These are phyloP conservation scores for Perccottus glenii DNA, from an alignment of 2,113 vertebrate genomes.

Conservation along the genomic window DNA sequence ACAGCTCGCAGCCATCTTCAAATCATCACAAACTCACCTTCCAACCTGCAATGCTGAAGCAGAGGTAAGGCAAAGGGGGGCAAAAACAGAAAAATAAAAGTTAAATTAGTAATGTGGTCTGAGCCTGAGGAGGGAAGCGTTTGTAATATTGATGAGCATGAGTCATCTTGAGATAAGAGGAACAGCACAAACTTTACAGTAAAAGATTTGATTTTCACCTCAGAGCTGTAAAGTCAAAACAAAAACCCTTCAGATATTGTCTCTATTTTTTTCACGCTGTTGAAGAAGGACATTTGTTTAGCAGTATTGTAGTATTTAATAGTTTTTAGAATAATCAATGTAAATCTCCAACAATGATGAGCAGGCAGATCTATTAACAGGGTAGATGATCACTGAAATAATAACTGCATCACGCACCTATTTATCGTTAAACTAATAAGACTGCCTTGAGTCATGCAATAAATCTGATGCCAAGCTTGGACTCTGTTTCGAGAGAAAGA, in stretches of 20 bases:
- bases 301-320: not conserved
- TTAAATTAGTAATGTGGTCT: constrained; percentile 77
- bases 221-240: not conserved
- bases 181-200: constrained; percentile 18
- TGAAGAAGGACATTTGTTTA: not conserved
- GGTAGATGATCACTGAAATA: not conserved
- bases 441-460: constrained; percentile 16
- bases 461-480: constrained; percentile 6
- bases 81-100: constrained; percentile 70
- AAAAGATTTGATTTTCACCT: constrained; percentile 1
- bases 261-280: not conserved
- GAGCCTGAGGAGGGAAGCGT: constrained; percentile 49
- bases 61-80: constrained; percentile 33
- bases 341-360: constrained; percentile 1
- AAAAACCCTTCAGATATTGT: not conserved
- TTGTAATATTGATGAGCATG: constrained; percentile 79
- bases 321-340: constrained; percentile 3
- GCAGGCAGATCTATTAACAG: not conserved
- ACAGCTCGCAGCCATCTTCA: not conserved
- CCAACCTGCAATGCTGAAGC: constrained; percentile 15
- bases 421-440: constrained; percentile 1
- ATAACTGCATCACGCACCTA: not conserved
- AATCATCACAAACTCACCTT: constrained; percentile 11
- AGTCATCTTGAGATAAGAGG: constrained; percentile 58
- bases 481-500: too few species aligned